Conservation (phyloP, 2,113 vertebrate species). For the Polyodon spathula region DNA sequence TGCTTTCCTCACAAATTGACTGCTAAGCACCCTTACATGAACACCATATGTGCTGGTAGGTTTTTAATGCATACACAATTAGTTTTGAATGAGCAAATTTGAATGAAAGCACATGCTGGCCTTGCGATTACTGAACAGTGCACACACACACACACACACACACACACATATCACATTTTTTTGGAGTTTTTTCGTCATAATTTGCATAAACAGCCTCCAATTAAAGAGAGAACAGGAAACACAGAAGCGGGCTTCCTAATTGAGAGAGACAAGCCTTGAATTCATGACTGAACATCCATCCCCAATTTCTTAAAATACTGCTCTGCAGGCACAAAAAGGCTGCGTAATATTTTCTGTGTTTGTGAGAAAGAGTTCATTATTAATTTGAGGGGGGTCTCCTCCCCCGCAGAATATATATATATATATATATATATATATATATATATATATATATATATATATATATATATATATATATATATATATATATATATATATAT, state of each 20-base stretch:
- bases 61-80: slow-evolving; percentile 24
- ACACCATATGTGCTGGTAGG: slow-evolving; percentile 9
- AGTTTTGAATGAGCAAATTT: slow-evolving; percentile 7
- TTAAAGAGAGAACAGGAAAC: slow-evolving; percentile 1
- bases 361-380: slow-evolving; percentile 16
- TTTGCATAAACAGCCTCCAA: background rate
- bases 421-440: too few relatives aligned
- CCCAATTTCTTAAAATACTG: slow-evolving; percentile 7
- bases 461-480: too few relatives aligned
- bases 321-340: background rate
- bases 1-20: background rate
- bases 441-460: too few relatives aligned
- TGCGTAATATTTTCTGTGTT: slow-evolving; percentile 14
- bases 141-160: background rate
- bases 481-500: too few relatives aligned
- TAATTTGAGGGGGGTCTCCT: too few relatives aligned
- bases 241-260: slow-evolving; percentile 2
- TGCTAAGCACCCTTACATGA: background rate
- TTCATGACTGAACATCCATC: slow-evolving; percentile 7
- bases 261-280: slow-evolving; percentile 3
- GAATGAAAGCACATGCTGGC: slow-evolving; percentile 12
- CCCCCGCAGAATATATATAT: too few relatives aligned
- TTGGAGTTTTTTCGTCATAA: too few relatives aligned
- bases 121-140: background rate
- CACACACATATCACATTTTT: too few relatives aligned